phyloP scores from a whole-genome alignment of 2,888 invertebrate species.

The Mythimna albipuncta region DNA sequence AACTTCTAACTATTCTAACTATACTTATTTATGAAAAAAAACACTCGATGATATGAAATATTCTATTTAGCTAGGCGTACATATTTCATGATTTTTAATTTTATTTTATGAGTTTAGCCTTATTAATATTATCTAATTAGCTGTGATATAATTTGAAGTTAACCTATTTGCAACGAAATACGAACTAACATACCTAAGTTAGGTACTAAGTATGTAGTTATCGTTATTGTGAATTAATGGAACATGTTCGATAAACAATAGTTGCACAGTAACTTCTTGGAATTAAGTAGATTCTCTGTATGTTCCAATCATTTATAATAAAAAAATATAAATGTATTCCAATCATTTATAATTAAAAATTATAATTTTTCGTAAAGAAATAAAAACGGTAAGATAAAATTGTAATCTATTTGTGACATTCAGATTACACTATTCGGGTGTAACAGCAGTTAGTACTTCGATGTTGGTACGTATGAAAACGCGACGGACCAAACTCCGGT shows the following conservation, averaged over 20 bases:
- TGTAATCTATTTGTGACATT: too few relatives aligned
- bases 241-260: background rate
- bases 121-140: slow-evolving; percentile 9
- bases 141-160: slow-evolving; percentile 15
- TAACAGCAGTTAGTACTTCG: background rate
- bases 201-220: slow-evolving; percentile 5
- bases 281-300: slow-evolving; percentile 3
- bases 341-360: background rate
- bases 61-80: too few relatives aligned
- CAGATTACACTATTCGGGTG: background rate
- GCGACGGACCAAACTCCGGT: too few relatives aligned
- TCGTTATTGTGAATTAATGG: slow-evolving; percentile 15
- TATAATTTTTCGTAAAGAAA: too few relatives aligned
- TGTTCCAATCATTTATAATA: background rate
- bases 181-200: background rate
- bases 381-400: background rate
- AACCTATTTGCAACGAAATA: slow-evolving; percentile 33
- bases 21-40: too few relatives aligned
- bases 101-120: too few relatives aligned
- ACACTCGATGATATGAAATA: too few relatives aligned
- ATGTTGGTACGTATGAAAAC: too few relatives aligned
- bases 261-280: background rate
- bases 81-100: too few relatives aligned
- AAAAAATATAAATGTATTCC: background rate
- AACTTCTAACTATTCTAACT: too few relatives aligned